These are phyloP conservation scores for Resseliella maxima DNA, from an alignment of 2,888 invertebrate genomes.

Conservation along the genomic window DNA sequence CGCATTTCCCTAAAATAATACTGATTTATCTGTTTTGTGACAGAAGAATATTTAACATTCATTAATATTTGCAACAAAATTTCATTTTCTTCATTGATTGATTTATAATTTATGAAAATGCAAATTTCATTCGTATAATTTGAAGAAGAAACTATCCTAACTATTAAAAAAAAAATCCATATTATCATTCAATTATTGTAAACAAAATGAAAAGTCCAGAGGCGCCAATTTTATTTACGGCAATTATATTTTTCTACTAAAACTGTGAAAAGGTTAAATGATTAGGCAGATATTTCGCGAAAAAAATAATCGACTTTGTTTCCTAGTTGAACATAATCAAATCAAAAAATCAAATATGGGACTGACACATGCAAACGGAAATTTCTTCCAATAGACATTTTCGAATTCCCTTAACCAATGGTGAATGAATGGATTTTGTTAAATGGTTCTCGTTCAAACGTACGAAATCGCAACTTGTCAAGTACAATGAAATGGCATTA, in stretches of 20 bases:
- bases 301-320: background rate
- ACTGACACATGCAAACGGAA: constrained; percentile 44
- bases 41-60: background rate
- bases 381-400: background rate
- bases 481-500: constrained; percentile 48
- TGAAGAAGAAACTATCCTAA: no score
- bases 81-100: background rate
- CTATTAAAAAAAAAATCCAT: no score
- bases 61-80: background rate
- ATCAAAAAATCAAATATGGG: constrained; percentile 43
- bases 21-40: background rate
- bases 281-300: background rate
- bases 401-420: background rate
- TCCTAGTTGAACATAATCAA: constrained; percentile 14
- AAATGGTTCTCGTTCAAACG: background rate
- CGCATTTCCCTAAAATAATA: background rate
- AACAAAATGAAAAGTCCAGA: background rate
- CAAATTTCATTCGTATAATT: no score
- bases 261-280: constrained; percentile 39
- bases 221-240: constrained; percentile 19
- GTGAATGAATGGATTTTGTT: constrained; percentile 6
- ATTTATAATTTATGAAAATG: background rate
- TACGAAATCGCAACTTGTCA: background rate
- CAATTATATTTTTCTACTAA: background rate
- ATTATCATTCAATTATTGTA: no score